These are phyloP conservation scores for Timema cristinae DNA, from an alignment of 2,888 invertebrate genomes.

Conservation along the genomic window DNA sequence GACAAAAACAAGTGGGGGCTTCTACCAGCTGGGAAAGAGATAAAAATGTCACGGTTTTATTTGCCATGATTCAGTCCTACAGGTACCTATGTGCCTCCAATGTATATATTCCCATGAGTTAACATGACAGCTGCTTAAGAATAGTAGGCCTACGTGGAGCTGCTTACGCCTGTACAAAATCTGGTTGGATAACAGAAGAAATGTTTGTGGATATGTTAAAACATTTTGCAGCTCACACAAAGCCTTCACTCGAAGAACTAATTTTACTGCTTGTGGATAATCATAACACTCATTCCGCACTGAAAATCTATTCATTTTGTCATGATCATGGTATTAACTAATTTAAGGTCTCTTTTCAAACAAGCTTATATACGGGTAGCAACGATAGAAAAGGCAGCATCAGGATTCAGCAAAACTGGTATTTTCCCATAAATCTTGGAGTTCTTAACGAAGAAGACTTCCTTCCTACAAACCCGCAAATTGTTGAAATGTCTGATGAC, in stretches of 20 bases:
- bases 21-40: slow-evolving; percentile 44
- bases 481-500: background rate
- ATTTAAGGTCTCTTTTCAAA: background rate
- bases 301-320: background rate
- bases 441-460: background rate
- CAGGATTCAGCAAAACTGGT: background rate
- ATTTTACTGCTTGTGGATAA: background rate
- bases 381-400: background rate
- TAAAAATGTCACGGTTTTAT: slow-evolving; percentile 39
- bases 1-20: slow-evolving; percentile 43
- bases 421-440: background rate
- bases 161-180: background rate
- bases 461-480: background rate
- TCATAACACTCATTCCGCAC: background rate
- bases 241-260: background rate
- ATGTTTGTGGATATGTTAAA: background rate
- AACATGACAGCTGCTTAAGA: background rate
- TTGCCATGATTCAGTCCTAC: background rate
- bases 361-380: background rate
- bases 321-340: background rate
- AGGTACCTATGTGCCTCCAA: background rate
- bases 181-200: background rate
- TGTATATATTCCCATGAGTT: background rate
- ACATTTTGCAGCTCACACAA: background rate
- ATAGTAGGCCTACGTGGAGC: background rate